Evolutionary conservation across 2,113 vertebrate genomes (phyloP).

Genomic region (Gymnarchus niloticus): DNA sequence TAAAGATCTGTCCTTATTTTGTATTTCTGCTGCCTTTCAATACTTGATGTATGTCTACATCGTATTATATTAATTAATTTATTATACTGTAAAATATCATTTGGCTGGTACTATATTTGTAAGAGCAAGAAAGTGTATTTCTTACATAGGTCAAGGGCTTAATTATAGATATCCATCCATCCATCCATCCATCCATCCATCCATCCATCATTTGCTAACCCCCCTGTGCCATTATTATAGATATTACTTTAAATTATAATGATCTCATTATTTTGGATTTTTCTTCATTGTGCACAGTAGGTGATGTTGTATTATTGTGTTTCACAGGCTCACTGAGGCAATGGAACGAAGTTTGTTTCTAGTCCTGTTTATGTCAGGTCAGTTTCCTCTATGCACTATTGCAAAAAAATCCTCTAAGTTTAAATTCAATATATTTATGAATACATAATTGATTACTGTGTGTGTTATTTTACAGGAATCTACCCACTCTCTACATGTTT

Average conservation of each 20-base stretch:
- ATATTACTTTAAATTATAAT: no score
- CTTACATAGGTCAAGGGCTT: neutral
- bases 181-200: no score
- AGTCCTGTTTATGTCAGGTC: conserved; percentile 6
- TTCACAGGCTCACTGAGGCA: neutral
- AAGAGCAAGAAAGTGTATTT: no score
- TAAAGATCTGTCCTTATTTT: neutral
- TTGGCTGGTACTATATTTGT: no score
- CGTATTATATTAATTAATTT: neutral
- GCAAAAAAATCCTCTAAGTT: neutral
- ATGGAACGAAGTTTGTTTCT: neutral
- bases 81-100: no score
- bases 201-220: no score
- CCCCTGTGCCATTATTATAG: no score
- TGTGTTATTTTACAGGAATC: conserved; percentile 10
- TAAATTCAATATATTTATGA: neutral
- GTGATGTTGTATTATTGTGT: neutral
- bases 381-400: neutral
- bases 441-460: neutral
- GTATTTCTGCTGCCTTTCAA: neutral
- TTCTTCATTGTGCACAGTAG: no score
- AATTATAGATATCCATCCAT: neutral
- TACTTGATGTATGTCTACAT: neutral
- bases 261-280: no score
- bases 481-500: neutral